A percentile compares a stretch with the other conserved stretches of the same genome.
These are phyloP conservation scores for Chloroceryle inda DNA, from an alignment of 2,797 vertebrate genomes.

Conservation along the genomic window DNA sequence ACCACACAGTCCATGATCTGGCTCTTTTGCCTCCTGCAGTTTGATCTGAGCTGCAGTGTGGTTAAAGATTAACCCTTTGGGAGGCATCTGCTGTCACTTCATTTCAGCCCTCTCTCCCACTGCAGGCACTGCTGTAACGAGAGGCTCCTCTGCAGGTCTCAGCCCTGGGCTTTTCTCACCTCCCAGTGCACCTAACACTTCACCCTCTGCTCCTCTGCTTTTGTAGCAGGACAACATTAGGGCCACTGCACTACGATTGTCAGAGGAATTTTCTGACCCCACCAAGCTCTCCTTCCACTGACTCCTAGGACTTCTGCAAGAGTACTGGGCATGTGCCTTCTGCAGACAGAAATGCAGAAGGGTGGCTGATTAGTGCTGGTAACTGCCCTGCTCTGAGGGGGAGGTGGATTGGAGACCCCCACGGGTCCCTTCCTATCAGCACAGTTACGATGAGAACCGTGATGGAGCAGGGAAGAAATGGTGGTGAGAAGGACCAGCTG, in stretches of 20 bases:
- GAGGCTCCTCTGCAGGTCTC: neutral
- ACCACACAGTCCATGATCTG: neutral
- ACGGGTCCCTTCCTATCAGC: neutral
- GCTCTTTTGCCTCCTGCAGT: neutral
- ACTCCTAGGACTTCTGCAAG: neutral
- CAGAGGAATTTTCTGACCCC: neutral
- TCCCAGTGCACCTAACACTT: neutral
- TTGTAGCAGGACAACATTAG: neutral
- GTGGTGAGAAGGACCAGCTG: neutral
- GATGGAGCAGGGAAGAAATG: neutral
- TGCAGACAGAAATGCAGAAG: neutral
- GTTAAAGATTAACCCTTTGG: neutral
- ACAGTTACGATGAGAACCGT: neutral
- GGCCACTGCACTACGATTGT: neutral
- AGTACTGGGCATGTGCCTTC: accelerated
- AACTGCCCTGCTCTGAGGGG: neutral
- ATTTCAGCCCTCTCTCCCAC: neutral
- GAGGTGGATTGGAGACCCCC: neutral
- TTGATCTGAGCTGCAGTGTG: neutral
- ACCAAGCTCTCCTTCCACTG: neutral
- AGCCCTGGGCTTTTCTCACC: neutral
- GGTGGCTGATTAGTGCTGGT: neutral
- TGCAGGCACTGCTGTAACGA: neutral
- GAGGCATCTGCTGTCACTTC: neutral
- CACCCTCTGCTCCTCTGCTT: neutral